phyloP scores from a whole-genome alignment of 2,888 invertebrate species.

The Melipona bicolor region DNA sequence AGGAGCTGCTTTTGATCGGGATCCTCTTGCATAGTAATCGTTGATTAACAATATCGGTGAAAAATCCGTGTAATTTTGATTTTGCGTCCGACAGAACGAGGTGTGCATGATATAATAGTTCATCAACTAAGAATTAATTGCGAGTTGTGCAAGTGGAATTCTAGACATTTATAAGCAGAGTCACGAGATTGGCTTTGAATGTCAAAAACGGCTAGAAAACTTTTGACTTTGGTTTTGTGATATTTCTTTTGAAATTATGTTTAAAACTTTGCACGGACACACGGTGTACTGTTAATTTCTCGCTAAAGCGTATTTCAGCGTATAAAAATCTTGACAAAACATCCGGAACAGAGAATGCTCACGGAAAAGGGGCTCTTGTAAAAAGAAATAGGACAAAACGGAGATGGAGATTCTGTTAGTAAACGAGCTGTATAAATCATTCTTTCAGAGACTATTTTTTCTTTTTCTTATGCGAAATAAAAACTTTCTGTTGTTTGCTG shows the following conservation, averaged over 20 bases:
- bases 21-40: background rate
- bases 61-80: no score
- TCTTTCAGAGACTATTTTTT: background rate
- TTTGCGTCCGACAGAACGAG: no score
- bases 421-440: slow-evolving; percentile 17
- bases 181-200: no score
- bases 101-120: no score
- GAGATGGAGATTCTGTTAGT: background rate
- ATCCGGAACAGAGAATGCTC: background rate
- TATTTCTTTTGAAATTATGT: background rate
- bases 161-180: no score
- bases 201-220: no score
- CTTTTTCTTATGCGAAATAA: background rate
- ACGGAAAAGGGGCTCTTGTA: background rate
- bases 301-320: background rate
- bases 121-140: no score
- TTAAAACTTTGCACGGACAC: background rate
- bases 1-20: background rate
- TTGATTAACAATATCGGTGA: background rate
- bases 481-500: background rate
- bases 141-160: no score
- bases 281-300: background rate
- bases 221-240: no score
- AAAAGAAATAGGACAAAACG: background rate
- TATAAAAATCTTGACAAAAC: background rate